phyloP scores from a whole-genome alignment of 1,140 invertebrate species.

The Amphibalanus amphitrite region DNA sequence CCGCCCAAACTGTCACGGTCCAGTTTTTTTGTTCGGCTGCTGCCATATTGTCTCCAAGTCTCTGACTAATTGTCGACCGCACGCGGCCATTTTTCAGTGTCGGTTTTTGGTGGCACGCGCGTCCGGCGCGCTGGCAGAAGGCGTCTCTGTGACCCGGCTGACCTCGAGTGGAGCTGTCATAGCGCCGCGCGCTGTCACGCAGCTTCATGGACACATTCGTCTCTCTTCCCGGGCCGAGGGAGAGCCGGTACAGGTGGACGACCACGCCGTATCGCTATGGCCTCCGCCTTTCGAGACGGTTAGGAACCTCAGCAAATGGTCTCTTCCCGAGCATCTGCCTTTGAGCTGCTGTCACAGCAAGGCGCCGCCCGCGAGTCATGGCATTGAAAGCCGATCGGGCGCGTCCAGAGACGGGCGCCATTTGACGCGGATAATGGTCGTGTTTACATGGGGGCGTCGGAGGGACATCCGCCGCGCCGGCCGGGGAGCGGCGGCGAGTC shows the following conservation, averaged over 20 bases:
- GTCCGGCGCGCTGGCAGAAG: too few relatives aligned
- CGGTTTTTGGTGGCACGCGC: not conserved
- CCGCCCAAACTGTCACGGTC: not conserved
- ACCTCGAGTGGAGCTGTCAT: too few relatives aligned
- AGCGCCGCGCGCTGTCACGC: too few relatives aligned
- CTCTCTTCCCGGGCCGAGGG: too few relatives aligned
- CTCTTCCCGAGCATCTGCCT: too few relatives aligned
- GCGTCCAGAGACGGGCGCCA: not conserved
- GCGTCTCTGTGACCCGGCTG: too few relatives aligned
- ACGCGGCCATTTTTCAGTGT: not conserved
- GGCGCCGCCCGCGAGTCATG: not conserved
- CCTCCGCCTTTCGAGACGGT: too few relatives aligned
- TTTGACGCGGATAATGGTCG: not conserved
- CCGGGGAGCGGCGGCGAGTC: not conserved
- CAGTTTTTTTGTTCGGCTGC: not conserved
- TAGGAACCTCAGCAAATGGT: too few relatives aligned
- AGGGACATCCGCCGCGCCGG: not conserved
- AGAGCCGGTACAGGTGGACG: too few relatives aligned
- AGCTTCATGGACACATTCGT: too few relatives aligned
- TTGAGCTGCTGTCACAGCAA: too few relatives aligned
- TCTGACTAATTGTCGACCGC: not conserved
- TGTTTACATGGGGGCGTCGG: not conserved
- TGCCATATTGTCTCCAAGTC: not conserved
- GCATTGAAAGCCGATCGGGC: not conserved
- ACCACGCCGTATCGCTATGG: too few relatives aligned